Base-by-base conservation (phyloP, 2,888 invertebrate genomes). In the Leptopilina drosophilae region DNA sequence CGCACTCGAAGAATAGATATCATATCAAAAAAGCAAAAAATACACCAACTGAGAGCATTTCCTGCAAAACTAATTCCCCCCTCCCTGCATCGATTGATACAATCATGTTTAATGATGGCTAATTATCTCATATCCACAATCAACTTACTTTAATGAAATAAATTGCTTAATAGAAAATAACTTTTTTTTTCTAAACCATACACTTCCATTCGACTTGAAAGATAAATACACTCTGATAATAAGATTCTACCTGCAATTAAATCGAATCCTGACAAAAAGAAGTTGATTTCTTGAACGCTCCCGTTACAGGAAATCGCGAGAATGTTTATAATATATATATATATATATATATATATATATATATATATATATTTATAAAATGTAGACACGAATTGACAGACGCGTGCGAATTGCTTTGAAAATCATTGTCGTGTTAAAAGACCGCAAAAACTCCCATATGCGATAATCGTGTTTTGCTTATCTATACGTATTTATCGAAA, bases 351-450 rank as follows among this genome's bases (percentile, higher is more conserved):
- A 69, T 33, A 53, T 26, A 26, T 26, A 26, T 26, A 26, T 26
- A 26, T 26, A 26, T 26, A 26, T 26, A 11, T 49, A 49, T 49
- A 49, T 49, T 11, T 11, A 49, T 49, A 11, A 3, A 9, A 7
- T 12, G 2, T 49, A 49, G 2, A 73, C n/a, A 53, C 33, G 5
- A 73, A 73, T 33, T 73, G 73, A 73, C 73, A 73, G 73, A 73
- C 73, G 56, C 40, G 73, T 73, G 56, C 53, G 73, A 73, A 73
- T 56, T 9, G 40, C n/a, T 73, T 49, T 73, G 73, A 73, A 33
- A 73, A 73, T 73, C 73, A 73, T 73, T 73, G 56, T 73, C 73
- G 73, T 73, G 73, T 73, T 73, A 73, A 56, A 73, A 59, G 73
- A 26, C 56, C n/a, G 33, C 26, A 73, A 59, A 42, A 73, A 53